phyloP scores from a whole-genome alignment of 2,888 invertebrate species.

The Synergus itoensis region DNA sequence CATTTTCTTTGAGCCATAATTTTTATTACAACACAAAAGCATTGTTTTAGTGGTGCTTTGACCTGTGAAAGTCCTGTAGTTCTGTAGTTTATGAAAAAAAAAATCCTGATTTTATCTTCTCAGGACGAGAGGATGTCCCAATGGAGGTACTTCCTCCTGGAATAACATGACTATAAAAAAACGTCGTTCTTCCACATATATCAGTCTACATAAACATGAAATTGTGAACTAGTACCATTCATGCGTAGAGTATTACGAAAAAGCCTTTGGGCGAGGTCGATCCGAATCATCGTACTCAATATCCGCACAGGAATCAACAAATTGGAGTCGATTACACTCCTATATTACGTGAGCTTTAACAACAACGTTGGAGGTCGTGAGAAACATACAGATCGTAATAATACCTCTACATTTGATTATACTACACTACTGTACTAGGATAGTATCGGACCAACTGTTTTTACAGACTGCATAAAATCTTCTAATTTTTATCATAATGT shows the following conservation, averaged over 20 bases:
- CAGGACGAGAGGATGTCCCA: background rate
- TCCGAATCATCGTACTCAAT: background rate
- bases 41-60: background rate
- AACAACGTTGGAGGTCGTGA: background rate
- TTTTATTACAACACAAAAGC: background rate
- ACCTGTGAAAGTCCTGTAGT: background rate
- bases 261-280: constrained; percentile 35
- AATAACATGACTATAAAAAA: background rate
- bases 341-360: constrained; percentile 32
- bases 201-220: background rate
- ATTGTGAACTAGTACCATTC: background rate
- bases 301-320: constrained; percentile 21
- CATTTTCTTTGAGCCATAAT: background rate
- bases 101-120: constrained; percentile 6
- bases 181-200: background rate
- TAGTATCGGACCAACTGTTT: too few species aligned
- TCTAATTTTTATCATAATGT: too few species aligned
- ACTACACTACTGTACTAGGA: background rate
- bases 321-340: constrained; percentile 31
- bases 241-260: background rate
- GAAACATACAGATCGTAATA: background rate
- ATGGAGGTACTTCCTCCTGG: background rate
- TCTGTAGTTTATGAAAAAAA: background rate
- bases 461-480: too few species aligned
- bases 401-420: background rate